Percentiles rank a stretch among this genome's conserved stretches.
phyloP scores from a whole-genome alignment of 2,113 vertebrate genomes.

The Polypterus bichir region DNA sequence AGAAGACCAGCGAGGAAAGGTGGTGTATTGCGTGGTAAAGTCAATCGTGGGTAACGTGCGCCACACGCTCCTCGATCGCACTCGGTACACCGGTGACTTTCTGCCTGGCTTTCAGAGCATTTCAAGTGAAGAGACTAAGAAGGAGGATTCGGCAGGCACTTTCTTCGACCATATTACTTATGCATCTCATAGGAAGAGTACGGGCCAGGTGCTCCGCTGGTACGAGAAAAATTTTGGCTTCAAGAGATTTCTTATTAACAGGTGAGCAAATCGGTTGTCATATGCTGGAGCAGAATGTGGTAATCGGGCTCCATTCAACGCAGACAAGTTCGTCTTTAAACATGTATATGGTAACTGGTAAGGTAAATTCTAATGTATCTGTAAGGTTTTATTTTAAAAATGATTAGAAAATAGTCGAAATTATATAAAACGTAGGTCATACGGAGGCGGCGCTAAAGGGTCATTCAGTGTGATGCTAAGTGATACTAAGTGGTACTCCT shows the following conservation, averaged over 20 bases:
- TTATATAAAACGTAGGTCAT: too few species aligned
- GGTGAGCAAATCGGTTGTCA: slow-evolving; percentile 27
- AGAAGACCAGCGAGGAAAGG: slow-evolving; percentile 41
- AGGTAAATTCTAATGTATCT: too few species aligned
- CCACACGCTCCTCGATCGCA: slow-evolving; percentile 73
- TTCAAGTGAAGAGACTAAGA: not conserved
- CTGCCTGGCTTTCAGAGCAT: slow-evolving; percentile 60
- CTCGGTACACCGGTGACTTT: slow-evolving; percentile 53
- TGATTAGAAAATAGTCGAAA: too few species aligned
- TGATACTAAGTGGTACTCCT: too few species aligned
- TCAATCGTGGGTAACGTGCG: slow-evolving; percentile 71
- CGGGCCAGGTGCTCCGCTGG: slow-evolving; percentile 57
- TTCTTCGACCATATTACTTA: slow-evolving; percentile 84
- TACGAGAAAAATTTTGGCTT: slow-evolving; percentile 72
- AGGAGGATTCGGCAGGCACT: slow-evolving; percentile 25
- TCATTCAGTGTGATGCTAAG: too few species aligned
- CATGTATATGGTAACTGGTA: too few species aligned
- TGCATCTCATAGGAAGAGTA: slow-evolving; percentile 46
- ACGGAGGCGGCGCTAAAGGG: too few species aligned
- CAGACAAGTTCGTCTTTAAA: too few species aligned
- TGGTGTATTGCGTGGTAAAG: slow-evolving; percentile 60
- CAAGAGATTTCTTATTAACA: slow-evolving; percentile 61
- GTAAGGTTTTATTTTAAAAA: too few species aligned
- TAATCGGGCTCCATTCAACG: too few species aligned
- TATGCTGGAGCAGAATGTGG: too few species aligned